phyloP scores from a whole-genome alignment of 2,888 invertebrate species.

The Temnothorax ravouxi region DNA sequence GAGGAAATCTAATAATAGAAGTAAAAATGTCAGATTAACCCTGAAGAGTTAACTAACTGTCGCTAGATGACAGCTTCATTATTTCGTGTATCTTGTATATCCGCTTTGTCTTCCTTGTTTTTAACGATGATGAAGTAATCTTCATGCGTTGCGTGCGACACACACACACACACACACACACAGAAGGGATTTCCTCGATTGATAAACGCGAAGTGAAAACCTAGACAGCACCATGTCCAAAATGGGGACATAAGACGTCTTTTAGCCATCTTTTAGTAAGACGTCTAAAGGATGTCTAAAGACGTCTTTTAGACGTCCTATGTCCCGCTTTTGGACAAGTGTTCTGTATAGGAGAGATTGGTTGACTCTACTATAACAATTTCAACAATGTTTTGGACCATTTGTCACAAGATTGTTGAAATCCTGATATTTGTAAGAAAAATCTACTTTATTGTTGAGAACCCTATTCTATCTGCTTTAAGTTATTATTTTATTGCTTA shows the following conservation, averaged over 20 bases:
- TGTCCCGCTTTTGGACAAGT: too few relatives aligned
- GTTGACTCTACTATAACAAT: background rate
- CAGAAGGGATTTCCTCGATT: constrained; percentile 10
- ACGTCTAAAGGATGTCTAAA: too few relatives aligned
- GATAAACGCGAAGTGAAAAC: constrained; percentile 9
- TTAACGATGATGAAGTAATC: constrained; percentile 16
- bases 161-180: background rate
- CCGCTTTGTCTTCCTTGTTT: background rate
- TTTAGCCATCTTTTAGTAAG: too few relatives aligned
- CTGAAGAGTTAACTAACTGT: constrained; percentile 36
- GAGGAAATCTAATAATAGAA: constrained; percentile 58
- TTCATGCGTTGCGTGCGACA: background rate
- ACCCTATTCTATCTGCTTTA: background rate
- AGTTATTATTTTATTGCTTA: constrained; percentile 7
- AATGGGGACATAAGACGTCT: too few relatives aligned
- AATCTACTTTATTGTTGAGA: background rate
- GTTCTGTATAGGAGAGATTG: background rate
- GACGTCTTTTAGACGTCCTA: too few relatives aligned
- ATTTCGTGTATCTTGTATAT: constrained; percentile 21
- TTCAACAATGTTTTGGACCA: background rate
- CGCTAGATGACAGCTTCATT: constrained; percentile 44
- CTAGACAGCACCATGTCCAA: too few relatives aligned
- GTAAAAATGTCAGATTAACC: constrained; percentile 59
- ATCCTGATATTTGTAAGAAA: background rate
- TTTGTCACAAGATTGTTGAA: background rate